Evolutionary conservation across 2,113 vertebrate genomes (phyloP).

Genomic region (Haemorhous mexicanus): DNA sequence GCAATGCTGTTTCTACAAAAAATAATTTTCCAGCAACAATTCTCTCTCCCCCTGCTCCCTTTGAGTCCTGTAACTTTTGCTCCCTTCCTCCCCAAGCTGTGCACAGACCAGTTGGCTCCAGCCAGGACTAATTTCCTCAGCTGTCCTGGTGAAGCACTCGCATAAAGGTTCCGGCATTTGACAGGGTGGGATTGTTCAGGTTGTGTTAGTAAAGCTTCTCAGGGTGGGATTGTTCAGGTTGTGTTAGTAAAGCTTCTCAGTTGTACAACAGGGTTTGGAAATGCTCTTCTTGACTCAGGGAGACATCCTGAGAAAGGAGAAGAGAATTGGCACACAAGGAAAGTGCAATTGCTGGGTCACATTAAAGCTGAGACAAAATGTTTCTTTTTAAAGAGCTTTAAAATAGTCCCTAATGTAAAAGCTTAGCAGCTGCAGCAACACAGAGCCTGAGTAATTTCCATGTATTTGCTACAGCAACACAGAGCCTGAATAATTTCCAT

Average conservation of each 20-base stretch:
- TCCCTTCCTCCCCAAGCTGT: background rate
- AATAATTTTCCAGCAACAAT: background rate
- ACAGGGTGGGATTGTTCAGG: background rate
- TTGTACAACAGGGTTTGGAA: background rate
- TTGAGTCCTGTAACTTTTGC: background rate
- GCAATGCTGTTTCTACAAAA: background rate
- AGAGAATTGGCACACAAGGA: background rate
- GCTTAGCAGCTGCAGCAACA: slow-evolving; percentile 55
- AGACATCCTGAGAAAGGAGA: background rate
- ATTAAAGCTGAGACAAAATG: slow-evolving; percentile 6
- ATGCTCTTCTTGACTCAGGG: background rate
- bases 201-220: background rate
- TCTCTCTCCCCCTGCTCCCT: background rate
- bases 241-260: background rate
- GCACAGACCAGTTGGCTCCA: slow-evolving; percentile 5
- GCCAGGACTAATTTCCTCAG: slow-evolving; percentile 13
- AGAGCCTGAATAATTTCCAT: background rate
- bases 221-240: background rate
- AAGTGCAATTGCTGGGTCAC: background rate
- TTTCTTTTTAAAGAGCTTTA: slow-evolving; percentile 36
- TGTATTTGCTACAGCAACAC: background rate
- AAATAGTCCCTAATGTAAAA: slow-evolving; percentile 45
- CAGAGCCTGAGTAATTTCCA: slow-evolving; percentile 25
- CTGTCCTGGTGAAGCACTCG: background rate
- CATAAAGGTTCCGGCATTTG: background rate